These are phyloP conservation scores for Lysandra coridon DNA, from an alignment of 2,888 invertebrate species.

Conservation along the genomic window DNA sequence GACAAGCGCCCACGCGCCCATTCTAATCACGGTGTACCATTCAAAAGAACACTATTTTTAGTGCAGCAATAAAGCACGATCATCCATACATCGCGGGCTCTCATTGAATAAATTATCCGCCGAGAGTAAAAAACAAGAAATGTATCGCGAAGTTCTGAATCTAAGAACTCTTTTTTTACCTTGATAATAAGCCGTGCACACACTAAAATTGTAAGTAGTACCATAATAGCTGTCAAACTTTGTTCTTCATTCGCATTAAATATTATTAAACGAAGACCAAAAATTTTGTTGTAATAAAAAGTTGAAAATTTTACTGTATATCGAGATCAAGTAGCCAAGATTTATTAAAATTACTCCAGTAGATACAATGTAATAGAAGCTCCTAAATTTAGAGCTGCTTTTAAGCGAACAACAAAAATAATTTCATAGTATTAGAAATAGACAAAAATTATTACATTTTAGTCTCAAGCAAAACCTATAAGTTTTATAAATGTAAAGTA, in stretches of 20 bases:
- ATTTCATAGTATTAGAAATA: too few species aligned
- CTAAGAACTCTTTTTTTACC: not conserved
- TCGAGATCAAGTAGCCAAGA: too few species aligned
- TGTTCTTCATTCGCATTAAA: too few species aligned
- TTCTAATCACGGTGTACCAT: constrained; percentile 62
- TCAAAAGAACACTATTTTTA: constrained; percentile 33
- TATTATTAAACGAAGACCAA: too few species aligned
- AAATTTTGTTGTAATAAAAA: too few species aligned
- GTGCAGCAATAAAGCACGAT: constrained; percentile 9
- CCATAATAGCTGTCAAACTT: too few species aligned
- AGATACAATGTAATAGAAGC: too few species aligned
- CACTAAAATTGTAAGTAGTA: not conserved
- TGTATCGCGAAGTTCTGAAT: not conserved
- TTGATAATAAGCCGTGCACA: not conserved
- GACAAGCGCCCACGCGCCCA: constrained; percentile 74
- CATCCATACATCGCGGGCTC: constrained; percentile 39
- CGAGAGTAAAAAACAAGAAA: not conserved
- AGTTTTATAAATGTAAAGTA: not conserved
- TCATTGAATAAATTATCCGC: constrained; percentile 33
- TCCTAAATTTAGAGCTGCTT: too few species aligned
- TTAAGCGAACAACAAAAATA: too few species aligned
- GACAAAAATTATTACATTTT: too few species aligned
- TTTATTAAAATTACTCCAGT: too few species aligned
- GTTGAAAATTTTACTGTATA: too few species aligned
- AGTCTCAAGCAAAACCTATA: not conserved